phyloP scores from a whole-genome alignment of 1,140 invertebrate species.

The Philaenus spumarius region DNA sequence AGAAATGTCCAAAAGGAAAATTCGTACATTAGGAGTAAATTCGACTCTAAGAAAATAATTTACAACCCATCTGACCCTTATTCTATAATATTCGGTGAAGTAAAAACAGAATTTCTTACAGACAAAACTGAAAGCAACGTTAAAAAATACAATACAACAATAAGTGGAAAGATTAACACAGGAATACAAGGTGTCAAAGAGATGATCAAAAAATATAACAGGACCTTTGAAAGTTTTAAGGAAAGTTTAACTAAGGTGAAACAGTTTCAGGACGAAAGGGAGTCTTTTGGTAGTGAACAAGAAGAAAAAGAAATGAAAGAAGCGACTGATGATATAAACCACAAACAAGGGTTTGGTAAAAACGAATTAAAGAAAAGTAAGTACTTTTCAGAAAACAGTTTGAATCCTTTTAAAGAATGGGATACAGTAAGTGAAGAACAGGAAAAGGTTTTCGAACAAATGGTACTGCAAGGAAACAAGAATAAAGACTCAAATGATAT shows the following conservation, averaged over 20 bases:
- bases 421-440: conserved; percentile 31
- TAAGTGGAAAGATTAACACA: too few species aligned
- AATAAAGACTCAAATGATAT: conserved; percentile 12
- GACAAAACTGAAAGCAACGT: not conserved
- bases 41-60: not conserved
- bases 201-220: too few species aligned
- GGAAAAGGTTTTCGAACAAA: conserved; percentile 29
- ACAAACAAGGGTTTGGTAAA: too few species aligned
- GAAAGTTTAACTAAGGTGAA: conserved; percentile 2
- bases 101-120: conserved; percentile 5
- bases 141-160: not conserved
- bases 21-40: too few species aligned
- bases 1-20: too few species aligned
- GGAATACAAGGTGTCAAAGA: too few species aligned
- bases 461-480: conserved; percentile 22
- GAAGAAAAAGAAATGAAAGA: conserved; percentile 24
- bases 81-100: conserved; percentile 10
- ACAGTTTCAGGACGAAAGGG: conserved; percentile 2
- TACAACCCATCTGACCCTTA: conserved; percentile 8
- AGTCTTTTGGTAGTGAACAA: conserved; percentile 23
- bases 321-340: not conserved
- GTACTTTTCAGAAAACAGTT: conserved; percentile 5
- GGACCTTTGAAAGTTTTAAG: not conserved
- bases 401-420: conserved; percentile 30
- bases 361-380: too few species aligned